These are phyloP conservation scores for Caenorhabditis sinica DNA, from an alignment of 2,888 invertebrate species.

Conservation along the genomic window DNA sequence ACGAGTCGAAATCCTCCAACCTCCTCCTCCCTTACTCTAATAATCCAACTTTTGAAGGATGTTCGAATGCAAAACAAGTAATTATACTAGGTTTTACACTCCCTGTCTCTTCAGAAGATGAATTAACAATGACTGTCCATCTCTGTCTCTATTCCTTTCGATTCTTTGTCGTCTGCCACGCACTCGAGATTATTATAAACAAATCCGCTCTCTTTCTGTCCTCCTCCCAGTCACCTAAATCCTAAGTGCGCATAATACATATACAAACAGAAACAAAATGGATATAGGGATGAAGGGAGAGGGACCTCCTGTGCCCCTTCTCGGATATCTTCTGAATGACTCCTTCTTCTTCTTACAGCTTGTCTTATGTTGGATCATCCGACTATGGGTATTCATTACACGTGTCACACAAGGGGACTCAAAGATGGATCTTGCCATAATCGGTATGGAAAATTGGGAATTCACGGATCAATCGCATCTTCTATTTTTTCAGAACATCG, in stretches of 20 bases:
- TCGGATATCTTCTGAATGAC: constrained; percentile 26
- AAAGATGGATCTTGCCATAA: constrained; percentile 68
- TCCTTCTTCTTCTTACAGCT: constrained; percentile 63
- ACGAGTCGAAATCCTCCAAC: background rate
- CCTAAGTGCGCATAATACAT: constrained; percentile 54
- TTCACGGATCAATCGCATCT: background rate
- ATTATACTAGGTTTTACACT: constrained; percentile 39
- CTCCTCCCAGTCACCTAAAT: constrained; percentile 47
- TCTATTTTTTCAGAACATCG: constrained; percentile 61
- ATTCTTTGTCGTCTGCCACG: constrained; percentile 45
- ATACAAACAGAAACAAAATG: constrained; percentile 50
- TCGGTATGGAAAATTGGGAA: constrained; percentile 20
- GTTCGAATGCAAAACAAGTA: constrained; percentile 46
- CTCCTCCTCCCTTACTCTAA: background rate
- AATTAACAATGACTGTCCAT: constrained; percentile 50
- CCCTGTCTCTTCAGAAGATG: constrained; percentile 26
- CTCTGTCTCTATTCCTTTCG: background rate
- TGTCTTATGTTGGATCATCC: constrained; percentile 76
- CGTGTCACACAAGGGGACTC: constrained; percentile 70
- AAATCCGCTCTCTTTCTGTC: constrained; percentile 42
- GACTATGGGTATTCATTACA: constrained; percentile 74
- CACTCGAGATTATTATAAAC: constrained; percentile 65
- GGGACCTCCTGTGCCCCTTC: background rate
- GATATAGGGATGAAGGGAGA: constrained; percentile 9
- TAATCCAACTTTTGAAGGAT: constrained; percentile 2